Evolutionary conservation across 2,888 invertebrate genomes (phyloP).

Genomic region (Peribatodes rhomboidaria): DNA sequence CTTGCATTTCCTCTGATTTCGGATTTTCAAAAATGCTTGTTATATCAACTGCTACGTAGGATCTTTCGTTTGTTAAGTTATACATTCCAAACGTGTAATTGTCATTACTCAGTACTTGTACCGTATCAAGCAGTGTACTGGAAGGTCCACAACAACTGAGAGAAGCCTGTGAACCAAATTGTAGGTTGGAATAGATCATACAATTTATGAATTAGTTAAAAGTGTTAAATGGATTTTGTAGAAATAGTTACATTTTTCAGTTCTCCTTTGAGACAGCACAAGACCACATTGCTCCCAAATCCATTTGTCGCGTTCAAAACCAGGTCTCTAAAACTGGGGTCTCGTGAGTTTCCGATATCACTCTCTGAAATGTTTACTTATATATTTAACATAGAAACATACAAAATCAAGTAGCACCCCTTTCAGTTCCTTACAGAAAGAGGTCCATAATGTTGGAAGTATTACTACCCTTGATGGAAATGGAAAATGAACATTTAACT

Average conservation of each 20-base stretch:
- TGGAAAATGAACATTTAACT: too few relatives aligned
- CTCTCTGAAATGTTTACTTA: conserved; percentile 55
- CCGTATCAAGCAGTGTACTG: conserved; percentile 55
- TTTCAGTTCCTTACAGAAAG: too few relatives aligned
- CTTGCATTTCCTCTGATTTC: conserved; percentile 48
- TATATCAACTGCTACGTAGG: conserved; percentile 54
- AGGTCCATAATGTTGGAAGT: too few relatives aligned
- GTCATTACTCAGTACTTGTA: conserved; percentile 53
- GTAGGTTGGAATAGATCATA: too few relatives aligned
- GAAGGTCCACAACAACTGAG: conserved; percentile 45
- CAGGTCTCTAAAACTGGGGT: conserved; percentile 53
- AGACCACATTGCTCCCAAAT: conserved; percentile 58
- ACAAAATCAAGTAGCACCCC: too few relatives aligned
- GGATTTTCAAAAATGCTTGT: conserved; percentile 51
- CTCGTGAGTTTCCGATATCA: conserved; percentile 66
- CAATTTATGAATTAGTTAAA: background rate
- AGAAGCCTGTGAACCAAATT: conserved; percentile 51
- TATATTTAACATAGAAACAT: too few relatives aligned
- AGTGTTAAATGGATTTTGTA: conserved; percentile 18
- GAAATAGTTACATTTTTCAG: conserved; percentile 61
- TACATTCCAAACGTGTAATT: conserved; percentile 56
- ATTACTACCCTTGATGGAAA: too few relatives aligned
- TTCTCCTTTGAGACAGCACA: conserved; percentile 58
- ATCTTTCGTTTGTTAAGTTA: conserved; percentile 43
- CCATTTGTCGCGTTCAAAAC: conserved; percentile 40